Evolutionary conservation across 2,888 invertebrate species (phyloP).

Genomic region (Pemphredon lugubris): DNA sequence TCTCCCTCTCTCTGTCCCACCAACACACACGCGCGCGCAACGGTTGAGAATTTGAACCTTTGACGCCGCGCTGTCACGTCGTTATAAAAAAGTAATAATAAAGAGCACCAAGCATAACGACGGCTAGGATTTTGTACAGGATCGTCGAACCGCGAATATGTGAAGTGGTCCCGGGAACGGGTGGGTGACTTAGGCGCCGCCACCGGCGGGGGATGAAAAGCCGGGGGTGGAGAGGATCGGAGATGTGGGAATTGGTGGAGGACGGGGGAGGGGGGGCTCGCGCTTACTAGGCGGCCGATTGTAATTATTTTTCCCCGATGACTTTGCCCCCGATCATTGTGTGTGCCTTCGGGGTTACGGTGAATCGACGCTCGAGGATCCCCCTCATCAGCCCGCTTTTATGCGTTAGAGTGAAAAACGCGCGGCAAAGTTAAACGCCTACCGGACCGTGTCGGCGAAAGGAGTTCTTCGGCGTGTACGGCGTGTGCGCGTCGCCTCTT

Average conservation of each 20-base stretch:
- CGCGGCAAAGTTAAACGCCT: conserved; percentile 55
- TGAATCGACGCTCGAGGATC: conserved; percentile 66
- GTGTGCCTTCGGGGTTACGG: conserved; percentile 59
- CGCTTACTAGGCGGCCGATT: conserved; percentile 67
- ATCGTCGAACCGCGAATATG: conserved; percentile 76
- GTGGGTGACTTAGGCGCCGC: conserved; percentile 24
- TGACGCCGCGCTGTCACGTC: conserved; percentile 63
- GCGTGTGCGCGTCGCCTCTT: conserved; percentile 28
- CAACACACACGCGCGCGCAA: no score
- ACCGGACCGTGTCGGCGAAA: conserved; percentile 58
- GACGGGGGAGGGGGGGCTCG: no score
- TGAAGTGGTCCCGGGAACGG: conserved; percentile 69
- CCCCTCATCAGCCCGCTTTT: conserved; percentile 58
- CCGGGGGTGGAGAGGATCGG: no score
- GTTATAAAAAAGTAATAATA: conserved; percentile 73
- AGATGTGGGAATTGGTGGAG: conserved; percentile 51
- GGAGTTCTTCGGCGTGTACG: conserved; percentile 42
- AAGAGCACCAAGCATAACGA: conserved; percentile 74
- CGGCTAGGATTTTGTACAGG: conserved; percentile 77
- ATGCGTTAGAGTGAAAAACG: conserved; percentile 60
- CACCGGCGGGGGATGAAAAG: conserved; percentile 59
- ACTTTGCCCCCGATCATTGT: conserved; percentile 64
- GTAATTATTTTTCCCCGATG: conserved; percentile 78
- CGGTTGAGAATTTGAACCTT: conserved; percentile 50
- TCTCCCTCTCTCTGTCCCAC: no score